Percentiles rank a stretch among this genome's conserved stretches.
Evolutionary conservation across 2,888 invertebrate species (phyloP).

Genomic region (Galerucella calmariensis): DNA sequence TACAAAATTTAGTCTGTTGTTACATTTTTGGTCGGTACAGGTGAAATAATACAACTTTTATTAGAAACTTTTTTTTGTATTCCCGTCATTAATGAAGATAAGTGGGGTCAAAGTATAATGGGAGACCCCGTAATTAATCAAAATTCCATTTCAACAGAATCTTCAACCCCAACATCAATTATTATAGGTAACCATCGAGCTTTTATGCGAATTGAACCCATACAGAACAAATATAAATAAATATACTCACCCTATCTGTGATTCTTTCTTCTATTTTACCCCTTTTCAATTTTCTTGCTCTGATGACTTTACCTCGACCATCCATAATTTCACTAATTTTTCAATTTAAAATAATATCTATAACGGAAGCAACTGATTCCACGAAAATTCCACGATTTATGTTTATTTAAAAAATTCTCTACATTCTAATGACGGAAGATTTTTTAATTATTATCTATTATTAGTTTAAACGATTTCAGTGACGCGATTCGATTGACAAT

Average conservation of each 20-base stretch:
- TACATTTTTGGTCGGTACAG: no score
- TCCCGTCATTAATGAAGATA: no score
- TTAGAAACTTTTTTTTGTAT: no score
- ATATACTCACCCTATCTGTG: conserved; percentile 78
- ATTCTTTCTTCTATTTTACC: conserved; percentile 83
- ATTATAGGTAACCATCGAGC: no score
- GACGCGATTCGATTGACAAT: no score
- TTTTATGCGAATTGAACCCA: no score
- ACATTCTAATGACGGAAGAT: conserved; percentile 6
- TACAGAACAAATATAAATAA: not conserved
- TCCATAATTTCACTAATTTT: conserved; percentile 43
- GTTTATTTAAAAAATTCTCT: not conserved
- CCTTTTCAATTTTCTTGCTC: conserved; percentile 82
- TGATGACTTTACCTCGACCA: conserved; percentile 69
- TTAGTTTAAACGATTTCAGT: not conserved
- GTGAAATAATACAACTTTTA: no score
- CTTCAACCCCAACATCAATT: no score
- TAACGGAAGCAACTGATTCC: conserved; percentile 6
- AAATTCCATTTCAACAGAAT: no score
- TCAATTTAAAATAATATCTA: conserved; percentile 15
- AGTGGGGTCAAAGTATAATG: no score
- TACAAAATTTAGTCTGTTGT: no score
- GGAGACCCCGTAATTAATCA: no score
- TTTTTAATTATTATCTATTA: conserved; percentile 3
- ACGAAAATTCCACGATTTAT: not conserved